Base-by-base conservation (phyloP, 2,797 vertebrate genomes). In the Stomatorhinus walkeri region DNA sequence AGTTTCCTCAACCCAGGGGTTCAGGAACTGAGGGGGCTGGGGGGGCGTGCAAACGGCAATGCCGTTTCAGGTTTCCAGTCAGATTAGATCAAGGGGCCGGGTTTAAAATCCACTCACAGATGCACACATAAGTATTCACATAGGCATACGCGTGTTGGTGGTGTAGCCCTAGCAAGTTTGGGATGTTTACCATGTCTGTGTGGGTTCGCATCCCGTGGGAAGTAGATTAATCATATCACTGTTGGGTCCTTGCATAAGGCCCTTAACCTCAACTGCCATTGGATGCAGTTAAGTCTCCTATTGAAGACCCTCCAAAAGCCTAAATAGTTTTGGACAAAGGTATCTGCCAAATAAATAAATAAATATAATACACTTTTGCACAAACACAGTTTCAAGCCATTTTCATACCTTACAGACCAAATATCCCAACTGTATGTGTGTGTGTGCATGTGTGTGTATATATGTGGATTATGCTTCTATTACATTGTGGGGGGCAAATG, bases 1-100 rank as follows among this genome's bases (percentile, higher is more conserved):
- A 93, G 94, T 93, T 91, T 92, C 93, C 91, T 90, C 90, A 92
- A 92, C 91, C 91, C 94, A 92, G 91, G 93, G 91, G 93, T 93
- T 92, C 93, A 93, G 94, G 94, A 94, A 94, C 93, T 94, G 90
- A 92, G 89, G 59, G 81, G 93, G 93, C 92, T 93, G 94, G 95
- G 93, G 91, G 91, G 89, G 91, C 14, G 54, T 49, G 85, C 43
- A 87, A 43, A n/a, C 16, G n/a, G 85, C 83, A 85, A 28, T 49
- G 43, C 32, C 92, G 93, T 94, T 93, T 95, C 93, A 88, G 89
- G 90, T 94, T 95, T 93, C 91, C 85, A 56, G 89, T 87, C 87
- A 28, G 56, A 79, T 48, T 51, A 72, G 83, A 87, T 32, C 88
- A 83, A 83, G 85, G 64, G n/a, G 52, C 2, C 28, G 14, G 14